Evolutionary conservation across 2,888 invertebrate species (phyloP), one percentile per base, ranked within the genome.

Genomic region (Nomada fabriciana): DNA sequence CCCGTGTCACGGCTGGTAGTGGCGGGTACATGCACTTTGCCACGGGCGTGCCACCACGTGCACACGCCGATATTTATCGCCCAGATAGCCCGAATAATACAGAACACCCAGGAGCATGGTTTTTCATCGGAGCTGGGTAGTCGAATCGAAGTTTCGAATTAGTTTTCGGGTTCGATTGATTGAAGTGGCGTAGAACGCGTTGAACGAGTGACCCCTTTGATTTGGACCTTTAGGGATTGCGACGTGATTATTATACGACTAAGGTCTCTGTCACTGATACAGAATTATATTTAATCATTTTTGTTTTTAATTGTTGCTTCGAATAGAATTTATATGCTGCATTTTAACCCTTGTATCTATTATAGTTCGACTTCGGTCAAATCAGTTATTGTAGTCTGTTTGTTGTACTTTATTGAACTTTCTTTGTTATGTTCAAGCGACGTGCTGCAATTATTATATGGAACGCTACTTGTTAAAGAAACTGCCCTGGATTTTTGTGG

Each of bases 41-140:
- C 81, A 76, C 69, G 71, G 68, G 82, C 55, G 64, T 42, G 75
- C 82, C 64, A 25, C 53, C 52, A 36, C 36, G 73, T 53, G 43
- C 42, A 23, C 68, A 61, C 71, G 65, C 67, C 85, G 88, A 89
- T 90, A 90, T 90, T 90, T 90, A 90, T 90, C 88, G 88, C 18
- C 83, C 82, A 75, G 85, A 76, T 88, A 79, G 59, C 84, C 83
- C 86, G 90, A 90, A 88, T 90, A 90, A 90, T 88, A 82, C 83
- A 78, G 83, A 81, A 88, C 83, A 83, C 85, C 80, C 86, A 63
- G 72, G 81, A 80, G 83, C 88, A 73, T 75, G 83, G 70, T 88
- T 88, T 88, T 87, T 86, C 81, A 79, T 75, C 76, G 69, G 72
- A 72, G 59, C 78, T 36, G 65, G 67, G 55, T 59, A 63, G 73